phyloP scores from a whole-genome alignment of 2,888 invertebrate genomes.

The Hirtodrosophila alboralis region DNA sequence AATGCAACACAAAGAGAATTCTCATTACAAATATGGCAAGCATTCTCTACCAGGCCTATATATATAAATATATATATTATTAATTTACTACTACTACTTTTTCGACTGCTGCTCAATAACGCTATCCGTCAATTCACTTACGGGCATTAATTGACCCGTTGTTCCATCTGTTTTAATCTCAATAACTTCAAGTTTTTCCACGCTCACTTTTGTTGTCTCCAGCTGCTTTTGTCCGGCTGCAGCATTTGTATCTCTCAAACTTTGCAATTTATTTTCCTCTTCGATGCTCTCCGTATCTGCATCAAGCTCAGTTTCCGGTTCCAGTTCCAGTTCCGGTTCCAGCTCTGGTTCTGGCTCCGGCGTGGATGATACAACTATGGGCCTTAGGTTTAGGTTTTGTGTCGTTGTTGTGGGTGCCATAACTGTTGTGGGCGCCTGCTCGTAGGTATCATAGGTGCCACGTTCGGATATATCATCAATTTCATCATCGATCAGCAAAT shows the following conservation, averaged over 20 bases:
- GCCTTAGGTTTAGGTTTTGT: slow-evolving; percentile 66
- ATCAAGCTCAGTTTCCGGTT: slow-evolving; percentile 12
- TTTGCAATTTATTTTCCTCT: slow-evolving; percentile 57
- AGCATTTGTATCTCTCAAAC: slow-evolving; percentile 52
- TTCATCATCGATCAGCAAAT: slow-evolving; percentile 83
- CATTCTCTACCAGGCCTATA: slow-evolving; percentile 25
- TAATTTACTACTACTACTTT: slow-evolving; percentile 25
- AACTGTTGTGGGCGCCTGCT: slow-evolving; percentile 52
- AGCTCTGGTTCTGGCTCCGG: slow-evolving; percentile 37
- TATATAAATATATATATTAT: background rate
- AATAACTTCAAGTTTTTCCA: slow-evolving; percentile 84
- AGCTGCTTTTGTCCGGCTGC: slow-evolving; percentile 26
- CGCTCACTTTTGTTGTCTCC: slow-evolving; percentile 74
- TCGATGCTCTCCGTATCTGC: slow-evolving; percentile 23
- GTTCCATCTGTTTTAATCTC: slow-evolving; percentile 84
- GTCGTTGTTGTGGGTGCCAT: slow-evolving; percentile 52
- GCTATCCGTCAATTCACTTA: slow-evolving; percentile 37
- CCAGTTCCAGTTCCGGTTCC: slow-evolving; percentile 14
- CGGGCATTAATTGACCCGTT: slow-evolving; percentile 82
- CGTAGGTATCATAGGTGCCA: slow-evolving; percentile 71
- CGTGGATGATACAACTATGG: slow-evolving; percentile 82
- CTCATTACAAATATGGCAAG: slow-evolving; percentile 76
- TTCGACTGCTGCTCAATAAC: too few species aligned
- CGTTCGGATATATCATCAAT: slow-evolving; percentile 81
- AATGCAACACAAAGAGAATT: slow-evolving; percentile 49